Percentiles rank a stretch among this genome's conserved stretches.
Evolutionary conservation across 2,888 invertebrate genomes (phyloP).

Genomic region (Agrochola litura): DNA sequence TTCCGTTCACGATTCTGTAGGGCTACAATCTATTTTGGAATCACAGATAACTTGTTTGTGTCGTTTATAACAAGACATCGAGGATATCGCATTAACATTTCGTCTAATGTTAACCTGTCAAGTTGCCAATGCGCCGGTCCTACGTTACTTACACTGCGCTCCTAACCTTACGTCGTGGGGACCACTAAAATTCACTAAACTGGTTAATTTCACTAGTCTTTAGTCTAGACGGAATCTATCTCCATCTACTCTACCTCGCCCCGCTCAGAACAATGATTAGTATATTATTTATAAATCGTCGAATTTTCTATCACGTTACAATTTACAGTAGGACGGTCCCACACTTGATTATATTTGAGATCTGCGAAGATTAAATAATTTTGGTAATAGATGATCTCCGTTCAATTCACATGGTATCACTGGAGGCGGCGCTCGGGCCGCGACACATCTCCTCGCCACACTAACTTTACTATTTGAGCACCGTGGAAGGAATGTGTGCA

Average conservation of each 20-base stretch:
- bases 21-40: conserved; percentile 75
- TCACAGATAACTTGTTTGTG: conserved; percentile 73
- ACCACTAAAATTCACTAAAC: conserved; percentile 85
- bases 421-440: conserved; percentile 72
- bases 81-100: conserved; percentile 22
- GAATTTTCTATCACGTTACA: conserved; percentile 85
- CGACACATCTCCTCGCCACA: conserved; percentile 70
- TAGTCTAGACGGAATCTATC: conserved; percentile 84
- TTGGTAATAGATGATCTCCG: conserved; percentile 76
- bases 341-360: conserved; percentile 87
- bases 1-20: conserved; percentile 77
- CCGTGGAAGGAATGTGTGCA: conserved; percentile 93
- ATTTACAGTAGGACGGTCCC: conserved; percentile 90
- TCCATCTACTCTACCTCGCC: conserved; percentile 72
- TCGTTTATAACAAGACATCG: conserved; percentile 68
- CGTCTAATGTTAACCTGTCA: conserved; percentile 58
- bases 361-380: conserved; percentile 83
- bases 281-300: conserved; percentile 77
- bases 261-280: conserved; percentile 72
- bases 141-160: conserved; percentile 75
- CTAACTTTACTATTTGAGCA: conserved; percentile 90
- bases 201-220: conserved; percentile 85
- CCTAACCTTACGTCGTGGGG: conserved; percentile 79
- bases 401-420: conserved; percentile 85
- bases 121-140: conserved; percentile 84